Conservation (phyloP, 2,113 vertebrate genomes). For the Amblyopsis rosae region DNA sequence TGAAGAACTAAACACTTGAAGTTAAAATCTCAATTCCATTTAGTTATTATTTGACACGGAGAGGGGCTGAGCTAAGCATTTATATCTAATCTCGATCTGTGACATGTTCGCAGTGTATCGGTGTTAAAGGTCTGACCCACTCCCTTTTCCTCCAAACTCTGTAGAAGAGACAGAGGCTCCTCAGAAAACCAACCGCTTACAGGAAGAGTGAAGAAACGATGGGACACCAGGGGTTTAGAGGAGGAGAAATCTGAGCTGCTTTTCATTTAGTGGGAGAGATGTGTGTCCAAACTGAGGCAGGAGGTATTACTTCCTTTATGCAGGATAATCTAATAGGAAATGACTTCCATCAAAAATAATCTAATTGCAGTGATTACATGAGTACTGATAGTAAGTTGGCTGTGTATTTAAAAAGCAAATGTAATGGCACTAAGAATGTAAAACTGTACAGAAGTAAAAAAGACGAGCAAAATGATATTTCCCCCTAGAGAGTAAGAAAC, state of each 20-base stretch:
- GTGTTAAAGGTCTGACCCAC: conserved; percentile 19
- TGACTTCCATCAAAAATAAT: conserved; percentile 31
- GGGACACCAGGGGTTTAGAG: conserved; percentile 47
- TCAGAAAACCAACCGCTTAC: conserved; percentile 57
- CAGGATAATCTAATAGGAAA: conserved; percentile 38
- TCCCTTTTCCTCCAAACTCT: conserved; percentile 35
- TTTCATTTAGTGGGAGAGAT: conserved; percentile 53
- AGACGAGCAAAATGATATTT: no score
- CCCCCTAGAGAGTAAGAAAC: no score
- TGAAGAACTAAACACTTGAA: no score
- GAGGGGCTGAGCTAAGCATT: not conserved
- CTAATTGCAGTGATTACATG: conserved; percentile 2
- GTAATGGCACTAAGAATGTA: not conserved
- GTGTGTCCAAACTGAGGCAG: conserved; percentile 32
- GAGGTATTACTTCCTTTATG: conserved; percentile 1
- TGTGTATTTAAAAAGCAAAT: not conserved
- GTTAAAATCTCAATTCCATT: not conserved
- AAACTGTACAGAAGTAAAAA: not conserved
- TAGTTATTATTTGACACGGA: not conserved
- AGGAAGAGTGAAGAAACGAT: conserved; percentile 59
- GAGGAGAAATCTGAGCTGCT: conserved; percentile 60
- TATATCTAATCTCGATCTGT: conserved; percentile 11
- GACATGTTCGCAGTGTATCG: conserved; percentile 18
- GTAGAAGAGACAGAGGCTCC: conserved; percentile 33
- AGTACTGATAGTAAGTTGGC: not conserved